Conservation (phyloP, 2,113 vertebrate genomes). For the Psephotus haematonotus region DNA sequence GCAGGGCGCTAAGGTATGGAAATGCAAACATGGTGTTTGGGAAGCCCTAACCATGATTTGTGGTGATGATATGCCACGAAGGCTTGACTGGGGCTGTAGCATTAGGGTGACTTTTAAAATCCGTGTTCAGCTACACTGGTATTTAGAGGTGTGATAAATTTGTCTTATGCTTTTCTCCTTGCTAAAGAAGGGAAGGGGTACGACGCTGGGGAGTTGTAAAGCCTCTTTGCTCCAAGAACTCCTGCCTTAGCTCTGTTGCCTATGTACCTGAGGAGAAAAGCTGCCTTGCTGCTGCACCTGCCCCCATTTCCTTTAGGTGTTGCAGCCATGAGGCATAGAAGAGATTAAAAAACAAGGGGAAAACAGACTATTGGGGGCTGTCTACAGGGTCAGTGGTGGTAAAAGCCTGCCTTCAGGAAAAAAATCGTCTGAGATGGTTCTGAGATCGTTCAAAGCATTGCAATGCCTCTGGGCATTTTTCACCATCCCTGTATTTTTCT, state of each 20-base stretch:
- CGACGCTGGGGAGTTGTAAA: background rate
- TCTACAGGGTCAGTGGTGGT: background rate
- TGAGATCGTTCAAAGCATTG: background rate
- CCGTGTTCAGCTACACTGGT: background rate
- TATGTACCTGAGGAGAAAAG: background rate
- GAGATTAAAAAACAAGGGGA: background rate
- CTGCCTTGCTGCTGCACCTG: background rate
- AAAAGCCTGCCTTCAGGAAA: background rate
- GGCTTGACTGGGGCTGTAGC: background rate
- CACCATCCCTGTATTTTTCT: background rate
- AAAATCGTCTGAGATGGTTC: background rate
- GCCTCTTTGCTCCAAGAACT: background rate
- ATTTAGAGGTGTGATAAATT: slow-evolving; percentile 40
- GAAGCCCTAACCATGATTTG: background rate
- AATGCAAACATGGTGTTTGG: background rate
- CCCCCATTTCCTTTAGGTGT: background rate
- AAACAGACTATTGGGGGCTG: background rate
- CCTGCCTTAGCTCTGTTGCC: background rate
- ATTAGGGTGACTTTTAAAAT: slow-evolving; percentile 13
- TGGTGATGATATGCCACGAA: background rate
- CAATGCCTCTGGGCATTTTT: background rate
- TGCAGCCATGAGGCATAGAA: background rate
- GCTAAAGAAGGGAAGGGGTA: background rate
- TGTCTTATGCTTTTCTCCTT: background rate
- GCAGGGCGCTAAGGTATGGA: background rate